Base-by-base conservation (phyloP, 1,140 invertebrate species). In the Polypedilum pembai region DNA sequence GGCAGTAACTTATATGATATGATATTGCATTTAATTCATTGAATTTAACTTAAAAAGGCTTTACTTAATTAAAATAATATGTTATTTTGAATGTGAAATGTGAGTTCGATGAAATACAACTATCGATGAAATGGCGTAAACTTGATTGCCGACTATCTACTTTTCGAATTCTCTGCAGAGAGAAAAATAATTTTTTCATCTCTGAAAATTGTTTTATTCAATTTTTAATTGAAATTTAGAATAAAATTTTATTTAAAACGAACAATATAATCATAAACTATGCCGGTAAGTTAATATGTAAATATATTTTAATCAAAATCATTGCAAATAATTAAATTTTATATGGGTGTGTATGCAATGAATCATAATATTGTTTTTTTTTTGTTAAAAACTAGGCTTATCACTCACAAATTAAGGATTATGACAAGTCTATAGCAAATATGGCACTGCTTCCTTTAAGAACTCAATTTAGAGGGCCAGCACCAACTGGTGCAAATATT, bases 371-470 rank as follows among this genome's bases (percentile, higher is more conserved):
- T 69, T 18, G 1, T 69, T 69, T 69, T 69, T 66, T 3, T 17
- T n/a, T n/a, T n/a, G n/a, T 66, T 66, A 66, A 72, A 75, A 85
- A 82, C 2, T 77, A 94, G 93, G 96, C 96, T 0, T 99, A 98
- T 86, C 96, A 99, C 84, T 98, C 97, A 0, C 90, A 90, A 79
- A 90, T 97, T 78, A 84, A 87, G 15, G 89, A 91, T 73, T 88
- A 88, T 76, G 85, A 87, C n/a, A 84, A 89, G 78, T 85, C 83
- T 21, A 84, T 98, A n/a, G 96, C 95, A 3, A 99, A 99, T 81
- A 91, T 97, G 86, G 97, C 96, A 0, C 78, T 98, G 20, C 80
- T 98, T 74, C 95, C 96, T 17, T 80, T 98, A 20, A 88, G 90
- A 78, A 98, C 95, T 0, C 89, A 90, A 77, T 92, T 88, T 78